Evolutionary conservation across 2,888 invertebrate species (phyloP).

Genomic region (Eurytoma adleriae): DNA sequence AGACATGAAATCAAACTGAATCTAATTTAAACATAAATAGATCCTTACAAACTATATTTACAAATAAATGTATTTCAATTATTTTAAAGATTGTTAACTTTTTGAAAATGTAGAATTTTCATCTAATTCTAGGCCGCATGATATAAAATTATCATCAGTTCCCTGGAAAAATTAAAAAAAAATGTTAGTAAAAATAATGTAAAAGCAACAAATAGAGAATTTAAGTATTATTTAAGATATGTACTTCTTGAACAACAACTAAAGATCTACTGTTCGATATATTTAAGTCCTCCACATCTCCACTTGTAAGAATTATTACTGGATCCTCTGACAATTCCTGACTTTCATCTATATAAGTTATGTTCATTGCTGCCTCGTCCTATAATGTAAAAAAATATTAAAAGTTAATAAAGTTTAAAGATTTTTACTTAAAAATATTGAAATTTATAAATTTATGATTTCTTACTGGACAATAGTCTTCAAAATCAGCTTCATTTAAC

Average conservation of each 20-base stretch:
- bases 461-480: constrained; percentile 52
- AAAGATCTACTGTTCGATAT: constrained; percentile 70
- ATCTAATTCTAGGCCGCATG: constrained; percentile 67
- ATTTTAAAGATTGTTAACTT: constrained; percentile 43
- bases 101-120: constrained; percentile 62
- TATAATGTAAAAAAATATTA: constrained; percentile 15
- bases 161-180: constrained; percentile 62
- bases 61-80: constrained; percentile 2
- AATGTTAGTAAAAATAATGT: not conserved
- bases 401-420: constrained; percentile 18
- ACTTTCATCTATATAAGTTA: constrained; percentile 73
- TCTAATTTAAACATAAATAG: constrained; percentile 33
- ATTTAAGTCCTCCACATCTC: constrained; percentile 69
- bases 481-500: constrained; percentile 49
- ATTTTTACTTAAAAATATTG: constrained; percentile 16
- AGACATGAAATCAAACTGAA: constrained; percentile 8
- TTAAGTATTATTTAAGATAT: not conserved
- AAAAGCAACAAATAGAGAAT: constrained; percentile 16
- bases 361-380: constrained; percentile 68
- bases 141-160: constrained; percentile 67
- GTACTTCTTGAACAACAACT: constrained; percentile 59
- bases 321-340: constrained; percentile 70
- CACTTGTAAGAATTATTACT: constrained; percentile 74
- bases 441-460: not conserved
- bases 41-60: constrained; percentile 44